These are phyloP conservation scores for Crotalus horridus DNA, from an alignment of 2,113 vertebrate genomes.

Conservation along the genomic window DNA sequence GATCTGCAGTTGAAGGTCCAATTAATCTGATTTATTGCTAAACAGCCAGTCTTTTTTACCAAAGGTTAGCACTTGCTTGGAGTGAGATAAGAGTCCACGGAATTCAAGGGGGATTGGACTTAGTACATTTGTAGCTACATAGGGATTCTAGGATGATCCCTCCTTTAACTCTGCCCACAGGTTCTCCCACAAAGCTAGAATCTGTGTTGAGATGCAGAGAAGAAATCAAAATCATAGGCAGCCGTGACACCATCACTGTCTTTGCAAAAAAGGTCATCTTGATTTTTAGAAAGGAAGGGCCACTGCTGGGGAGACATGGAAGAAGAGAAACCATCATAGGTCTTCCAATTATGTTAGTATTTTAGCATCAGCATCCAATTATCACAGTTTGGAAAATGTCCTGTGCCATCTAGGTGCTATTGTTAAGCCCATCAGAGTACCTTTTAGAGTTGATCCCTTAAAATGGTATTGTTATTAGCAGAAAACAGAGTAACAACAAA, in stretches of 20 bases:
- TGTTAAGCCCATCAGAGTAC: not conserved
- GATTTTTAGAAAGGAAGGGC: not conserved
- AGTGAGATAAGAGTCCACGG: no score
- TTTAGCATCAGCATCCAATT: not conserved
- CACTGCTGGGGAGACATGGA: not conserved
- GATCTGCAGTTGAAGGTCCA: not conserved
- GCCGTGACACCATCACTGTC: no score
- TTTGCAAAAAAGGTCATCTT: not conserved
- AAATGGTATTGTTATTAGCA: not conserved
- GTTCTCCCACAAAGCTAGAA: not conserved
- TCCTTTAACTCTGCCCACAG: not conserved
- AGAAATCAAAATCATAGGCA: slow-evolving; percentile 23
- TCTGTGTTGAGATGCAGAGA: slow-evolving; percentile 35
- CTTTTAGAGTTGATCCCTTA: not conserved
- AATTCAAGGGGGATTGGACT: not conserved
- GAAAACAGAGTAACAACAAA: not conserved
- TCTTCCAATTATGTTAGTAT: not conserved
- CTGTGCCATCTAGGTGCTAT: not conserved
- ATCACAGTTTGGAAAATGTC: not conserved
- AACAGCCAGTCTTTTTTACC: not conserved
- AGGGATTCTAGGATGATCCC: not conserved
- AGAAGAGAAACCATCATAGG: not conserved
- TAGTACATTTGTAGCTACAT: not conserved
- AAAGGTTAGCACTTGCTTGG: not conserved
- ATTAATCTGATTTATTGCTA: not conserved